A percentile compares a stretch with the other conserved stretches of the same genome.
Evolutionary conservation across 1,140 invertebrate genomes (phyloP).

Genomic region (Trinorchestia longiramus): DNA sequence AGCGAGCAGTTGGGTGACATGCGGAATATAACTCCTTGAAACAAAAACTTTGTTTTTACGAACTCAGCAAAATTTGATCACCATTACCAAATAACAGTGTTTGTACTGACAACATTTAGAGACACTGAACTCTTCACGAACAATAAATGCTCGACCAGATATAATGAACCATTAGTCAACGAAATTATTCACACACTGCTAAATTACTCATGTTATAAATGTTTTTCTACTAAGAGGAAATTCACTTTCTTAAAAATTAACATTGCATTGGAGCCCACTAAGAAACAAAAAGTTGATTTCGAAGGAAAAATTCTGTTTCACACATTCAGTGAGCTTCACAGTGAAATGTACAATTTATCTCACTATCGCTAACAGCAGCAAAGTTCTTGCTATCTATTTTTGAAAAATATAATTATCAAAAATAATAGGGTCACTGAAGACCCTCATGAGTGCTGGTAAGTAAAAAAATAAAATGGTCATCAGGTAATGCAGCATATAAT

Average conservation of each 20-base stretch:
- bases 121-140: background rate
- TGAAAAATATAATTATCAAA: background rate
- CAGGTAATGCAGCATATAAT: background rate
- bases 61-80: background rate
- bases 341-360: background rate
- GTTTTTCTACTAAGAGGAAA: background rate
- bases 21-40: background rate
- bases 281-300: background rate
- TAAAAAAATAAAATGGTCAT: background rate
- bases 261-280: too few species aligned
- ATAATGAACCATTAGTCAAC: background rate
- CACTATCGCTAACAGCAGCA: background rate
- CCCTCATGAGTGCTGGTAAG: background rate
- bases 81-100: background rate
- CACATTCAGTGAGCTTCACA: background rate
- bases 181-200: background rate
- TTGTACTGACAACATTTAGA: background rate
- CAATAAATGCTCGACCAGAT: background rate
- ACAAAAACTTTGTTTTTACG: background rate
- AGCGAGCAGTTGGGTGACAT: background rate
- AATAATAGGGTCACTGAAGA: background rate
- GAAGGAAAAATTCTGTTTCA: background rate
- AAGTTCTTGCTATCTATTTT: background rate
- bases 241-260: background rate
- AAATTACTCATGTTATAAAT: background rate